Evolutionary conservation across 92 coral and sea anemone genomes (phyloP).

Genomic region (Micromussa lordhowensis): DNA sequence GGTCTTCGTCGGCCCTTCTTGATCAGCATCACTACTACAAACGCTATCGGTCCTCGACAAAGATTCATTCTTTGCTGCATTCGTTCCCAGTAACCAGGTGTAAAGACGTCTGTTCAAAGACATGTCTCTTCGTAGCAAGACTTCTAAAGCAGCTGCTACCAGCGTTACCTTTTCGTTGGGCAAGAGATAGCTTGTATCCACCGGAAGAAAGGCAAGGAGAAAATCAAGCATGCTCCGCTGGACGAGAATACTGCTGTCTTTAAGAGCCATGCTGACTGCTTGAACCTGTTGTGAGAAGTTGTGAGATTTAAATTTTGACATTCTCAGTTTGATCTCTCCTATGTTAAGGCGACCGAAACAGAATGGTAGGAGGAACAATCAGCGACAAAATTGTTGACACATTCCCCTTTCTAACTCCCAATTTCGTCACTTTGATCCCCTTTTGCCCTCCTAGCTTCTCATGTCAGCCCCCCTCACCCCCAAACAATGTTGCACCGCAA

Average conservation of each 20-base stretch:
- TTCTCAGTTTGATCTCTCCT: too few relatives aligned
- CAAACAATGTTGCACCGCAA: too few relatives aligned
- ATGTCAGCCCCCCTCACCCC: too few relatives aligned
- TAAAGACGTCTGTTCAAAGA: conserved; percentile 93
- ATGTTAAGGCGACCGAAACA: too few relatives aligned
- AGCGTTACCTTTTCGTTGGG: conserved; percentile 70
- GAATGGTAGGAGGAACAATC: too few relatives aligned
- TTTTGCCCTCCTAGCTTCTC: too few relatives aligned
- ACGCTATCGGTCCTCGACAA: conserved; percentile 72
- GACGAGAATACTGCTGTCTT: conserved; percentile 89
- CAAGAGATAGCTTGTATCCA: conserved; percentile 62
- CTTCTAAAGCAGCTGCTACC: conserved; percentile 82
- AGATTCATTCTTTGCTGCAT: conserved; percentile 37
- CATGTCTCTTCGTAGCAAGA: conserved; percentile 93
- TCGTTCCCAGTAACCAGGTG: conserved; percentile 87
- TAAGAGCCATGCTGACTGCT: conserved; percentile 75
- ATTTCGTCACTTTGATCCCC: too few relatives aligned
- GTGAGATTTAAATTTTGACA: neutral
- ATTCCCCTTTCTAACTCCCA: too few relatives aligned
- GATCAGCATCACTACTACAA: conserved; percentile 78
- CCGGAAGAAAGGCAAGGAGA: conserved; percentile 77
- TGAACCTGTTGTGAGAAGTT: conserved; percentile 66
- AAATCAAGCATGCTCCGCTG: conserved; percentile 92
- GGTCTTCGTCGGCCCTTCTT: conserved; percentile 50
- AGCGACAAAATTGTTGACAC: too few relatives aligned